Evolutionary conservation across 1,140 invertebrate genomes (phyloP), one percentile per base, ranked within the genome.

Genomic region (Subanguina moxae): DNA sequence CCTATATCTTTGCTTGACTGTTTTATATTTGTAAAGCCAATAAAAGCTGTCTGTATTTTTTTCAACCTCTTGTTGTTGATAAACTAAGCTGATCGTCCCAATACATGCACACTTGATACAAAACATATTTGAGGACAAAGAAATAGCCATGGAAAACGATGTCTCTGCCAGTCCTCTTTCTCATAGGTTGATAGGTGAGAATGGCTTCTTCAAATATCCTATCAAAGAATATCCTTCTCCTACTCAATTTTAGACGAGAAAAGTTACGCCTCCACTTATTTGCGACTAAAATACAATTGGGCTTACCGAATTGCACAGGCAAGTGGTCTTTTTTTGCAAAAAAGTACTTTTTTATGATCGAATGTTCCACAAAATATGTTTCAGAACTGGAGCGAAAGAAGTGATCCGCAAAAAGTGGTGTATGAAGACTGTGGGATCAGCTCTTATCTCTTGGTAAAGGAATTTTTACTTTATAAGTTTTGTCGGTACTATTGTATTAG

Each of bases 361-460:
- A 23, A 58, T 58, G 11, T 21, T 58, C 28, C 28, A 28, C 1
- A n/a, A 19, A 17, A 27, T 30, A 11, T 0, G 65, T 1, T 67
- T n/a, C 38, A 79, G 77, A 83, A 78, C 30, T 95, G 93, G 93
- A 87, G 89, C 21, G 91, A 95, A 84, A 89, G 86, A 72, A 97
- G 94, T 42, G 91, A 96, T 85, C 92, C 94, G 15, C 80, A 88
- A 45, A 97, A 97, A 84, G 95, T 91, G 87, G 90, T 98, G 7
- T 93, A 90, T 86, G 94, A 98, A 87, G 94, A 97, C 83, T 86
- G 97, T 67, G 92, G 91, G 7, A 97, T 97, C 77, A 92, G 93
- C 17, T 86, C 90, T 1, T 98, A 97, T 83, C 85, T 98, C 19
- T 84, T 95, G 48, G 48, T 52, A 21, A 21, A 25, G 3, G n/a